Evolutionary conservation across 2,888 invertebrate genomes (phyloP), one percentile per base, ranked within the genome.

Genomic region (Diarsia rubi): DNA sequence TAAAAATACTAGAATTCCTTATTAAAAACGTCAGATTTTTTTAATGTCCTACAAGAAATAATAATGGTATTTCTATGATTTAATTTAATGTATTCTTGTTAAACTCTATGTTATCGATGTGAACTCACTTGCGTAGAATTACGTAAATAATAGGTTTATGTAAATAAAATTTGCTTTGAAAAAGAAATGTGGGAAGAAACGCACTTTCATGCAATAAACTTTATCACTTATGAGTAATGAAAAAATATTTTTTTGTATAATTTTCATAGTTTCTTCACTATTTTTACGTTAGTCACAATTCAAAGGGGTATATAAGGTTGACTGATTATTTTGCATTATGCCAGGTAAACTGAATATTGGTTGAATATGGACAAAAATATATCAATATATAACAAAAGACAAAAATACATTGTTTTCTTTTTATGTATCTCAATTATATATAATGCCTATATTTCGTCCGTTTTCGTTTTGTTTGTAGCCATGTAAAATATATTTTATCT

Each of bases 141-240:
- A 92, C 92, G 88, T 91, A 91, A 90, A 91, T 83, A 88, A 90
- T 94, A 93, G 92, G 91, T 91, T 93, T 94, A 93, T 95, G 95
- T 95, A 95, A 94, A 95, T 95, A 95, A 92, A 91, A 92, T 92
- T n/a, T 93, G 92, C 92, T 92, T 93, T 90, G 88, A 89, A 85
- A 90, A 87, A 87, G 87, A 87, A 86, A 78, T 87, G 86, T 83
- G 80, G 78, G 66, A 82, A 76, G 76, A 81, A 84, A 83, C 77
- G 60, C 78, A 88, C 90, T 88, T 90, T 90, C 82, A 88, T 88
- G 88, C 89, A 91, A 90, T 85, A 88, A 87, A 87, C 87, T 80
- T 69, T 82, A 78, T 81, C 73, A 79, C 76, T 79, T 78, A 81
- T 79, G 79, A 82, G 70, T 83, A 82, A 81, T 78, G 75, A 63